These are phyloP conservation scores for Acrocephalus scirpaceus DNA, from an alignment of 2,797 vertebrate species.

Conservation along the genomic window DNA sequence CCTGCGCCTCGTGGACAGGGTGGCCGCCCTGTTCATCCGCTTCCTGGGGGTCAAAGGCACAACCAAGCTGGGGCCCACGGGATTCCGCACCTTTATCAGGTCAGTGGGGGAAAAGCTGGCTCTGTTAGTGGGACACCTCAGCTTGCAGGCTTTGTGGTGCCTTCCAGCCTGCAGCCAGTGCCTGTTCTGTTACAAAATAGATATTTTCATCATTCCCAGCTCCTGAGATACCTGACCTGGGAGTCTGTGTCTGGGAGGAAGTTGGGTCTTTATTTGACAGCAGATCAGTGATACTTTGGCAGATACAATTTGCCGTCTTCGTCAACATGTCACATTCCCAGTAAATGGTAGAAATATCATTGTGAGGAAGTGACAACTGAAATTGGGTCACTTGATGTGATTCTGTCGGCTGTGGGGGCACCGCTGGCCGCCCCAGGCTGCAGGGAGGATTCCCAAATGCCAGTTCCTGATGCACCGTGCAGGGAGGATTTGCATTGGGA, in stretches of 20 bases:
- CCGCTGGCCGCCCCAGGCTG: fast-evolving
- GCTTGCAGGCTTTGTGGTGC: neutral
- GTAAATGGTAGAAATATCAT: neutral
- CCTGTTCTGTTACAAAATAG: neutral
- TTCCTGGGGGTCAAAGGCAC: constrained; percentile 95
- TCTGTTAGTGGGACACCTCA: fast-evolving
- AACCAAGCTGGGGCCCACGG: constrained; percentile 90
- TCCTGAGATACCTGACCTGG: neutral
- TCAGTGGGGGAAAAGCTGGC: constrained; percentile 13
- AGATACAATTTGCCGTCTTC: neutral
- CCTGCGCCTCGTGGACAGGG: constrained; percentile 88
- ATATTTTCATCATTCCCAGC: neutral
- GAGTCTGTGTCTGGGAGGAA: neutral
- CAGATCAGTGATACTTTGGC: neutral
- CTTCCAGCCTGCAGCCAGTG: neutral
- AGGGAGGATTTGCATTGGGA: constrained; percentile 2
- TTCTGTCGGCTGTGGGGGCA: neutral
- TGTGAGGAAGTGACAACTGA: neutral
- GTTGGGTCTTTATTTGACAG: neutral
- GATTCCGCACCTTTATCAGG: constrained; percentile 95
- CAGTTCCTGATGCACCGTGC: neutral
- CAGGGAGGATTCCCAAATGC: neutral
- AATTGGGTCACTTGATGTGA: neutral
- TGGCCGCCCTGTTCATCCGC: constrained; percentile 88
- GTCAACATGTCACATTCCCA: neutral